Conservation (phyloP, 1,140 invertebrate genomes). For the Batillaria attramentaria region DNA sequence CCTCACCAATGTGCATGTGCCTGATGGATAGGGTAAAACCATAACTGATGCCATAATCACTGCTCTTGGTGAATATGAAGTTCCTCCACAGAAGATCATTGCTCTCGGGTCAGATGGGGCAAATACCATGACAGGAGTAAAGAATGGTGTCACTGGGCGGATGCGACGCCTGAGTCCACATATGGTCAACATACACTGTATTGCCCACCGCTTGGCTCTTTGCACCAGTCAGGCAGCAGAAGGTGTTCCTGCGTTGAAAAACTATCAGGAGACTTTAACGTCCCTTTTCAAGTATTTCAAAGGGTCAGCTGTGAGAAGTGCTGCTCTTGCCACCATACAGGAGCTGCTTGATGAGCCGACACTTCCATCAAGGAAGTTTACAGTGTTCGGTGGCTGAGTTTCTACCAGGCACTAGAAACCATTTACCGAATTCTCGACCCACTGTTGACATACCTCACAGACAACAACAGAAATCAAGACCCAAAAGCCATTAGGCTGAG, state of each 20-base stretch:
- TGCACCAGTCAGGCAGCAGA: constrained; percentile 28
- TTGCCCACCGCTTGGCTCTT: constrained; percentile 40
- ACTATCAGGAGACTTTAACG: neutral
- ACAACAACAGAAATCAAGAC: neutral
- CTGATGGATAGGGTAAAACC: constrained; percentile 26
- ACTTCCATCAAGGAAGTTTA: constrained; percentile 37
- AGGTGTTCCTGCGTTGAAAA: neutral
- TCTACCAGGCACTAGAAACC: constrained; percentile 33
- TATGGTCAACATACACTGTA: constrained; percentile 36
- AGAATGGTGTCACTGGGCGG: constrained; percentile 35
- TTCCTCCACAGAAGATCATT: constrained; percentile 24
- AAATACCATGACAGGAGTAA: constrained; percentile 40
- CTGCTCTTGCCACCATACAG: neutral
- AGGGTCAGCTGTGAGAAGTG: neutral
- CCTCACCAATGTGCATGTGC: constrained; percentile 18
- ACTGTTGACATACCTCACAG: constrained; percentile 29
- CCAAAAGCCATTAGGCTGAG: neutral
- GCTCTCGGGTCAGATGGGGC: constrained; percentile 46
- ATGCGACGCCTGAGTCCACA: neutral
- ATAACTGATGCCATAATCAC: constrained; percentile 5
- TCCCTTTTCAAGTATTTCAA: constrained; percentile 11
- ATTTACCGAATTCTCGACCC: constrained; percentile 35
- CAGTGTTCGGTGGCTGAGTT: constrained; percentile 40
- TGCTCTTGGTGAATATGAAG: neutral
- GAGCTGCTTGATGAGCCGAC: neutral